Base-by-base conservation (phyloP, 2,113 vertebrate species). In the Lepus americanus region DNA sequence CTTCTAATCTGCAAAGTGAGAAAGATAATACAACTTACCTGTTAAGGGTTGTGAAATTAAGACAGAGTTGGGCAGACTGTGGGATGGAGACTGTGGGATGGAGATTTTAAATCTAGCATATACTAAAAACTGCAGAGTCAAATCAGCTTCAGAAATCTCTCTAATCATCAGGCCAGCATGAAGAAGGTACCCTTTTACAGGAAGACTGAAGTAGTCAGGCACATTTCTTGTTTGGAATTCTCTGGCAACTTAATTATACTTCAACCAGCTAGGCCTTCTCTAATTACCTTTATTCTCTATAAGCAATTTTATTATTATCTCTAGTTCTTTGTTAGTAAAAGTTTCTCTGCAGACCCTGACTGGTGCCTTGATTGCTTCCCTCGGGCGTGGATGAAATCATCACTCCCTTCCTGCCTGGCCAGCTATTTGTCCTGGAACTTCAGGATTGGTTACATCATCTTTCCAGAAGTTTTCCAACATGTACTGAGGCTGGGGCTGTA, bases 81-180 rank as follows among this genome's bases (percentile, higher is more conserved):
- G 10, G 20, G 9, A 44, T 44, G 44, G 44, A 44, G 44, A 17
- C 13, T 59, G 9, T 2, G 13, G 17, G 17, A 16, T 9, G 5
- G 17, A 49, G 22, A 87, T 87, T 89, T 93, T 67, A 96, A 78
- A 87, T 94, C 49, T 83, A 49, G 29, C 17, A 82, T 12, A 77
- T 49, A 72, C 53, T 64, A 59, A 82, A 66, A 89, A 31, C 5
- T 63, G 53, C 14, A 93, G 44, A 49, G 80, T 77, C 49, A 87
- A 89, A 87, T 25, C 51, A 89, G 67, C 25, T 79, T 79, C 31
- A 29, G 51, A 80, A 81, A 64, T 55, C 12, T 2, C 74, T 36
- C 3, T 5, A 1, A 44, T 70, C 23, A 39, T 29, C 17, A 31
- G 22, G 3, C 61, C 82, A 92, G 5, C 31, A n/a, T 55, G 17